Evolutionary conservation across 2,888 invertebrate genomes (phyloP).

Genomic region (Subacronicta megacephala): DNA sequence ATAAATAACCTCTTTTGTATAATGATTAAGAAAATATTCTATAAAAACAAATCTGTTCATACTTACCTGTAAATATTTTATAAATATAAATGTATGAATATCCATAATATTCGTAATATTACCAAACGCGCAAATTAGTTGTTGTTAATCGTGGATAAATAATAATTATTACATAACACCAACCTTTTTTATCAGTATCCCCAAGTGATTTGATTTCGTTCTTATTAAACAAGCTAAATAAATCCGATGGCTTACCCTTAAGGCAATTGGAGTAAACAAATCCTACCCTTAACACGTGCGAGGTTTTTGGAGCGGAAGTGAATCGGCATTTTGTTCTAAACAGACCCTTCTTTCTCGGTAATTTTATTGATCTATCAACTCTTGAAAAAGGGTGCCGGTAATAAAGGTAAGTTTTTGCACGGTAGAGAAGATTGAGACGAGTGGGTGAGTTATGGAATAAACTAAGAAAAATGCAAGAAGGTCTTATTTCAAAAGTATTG

Average conservation of each 20-base stretch:
- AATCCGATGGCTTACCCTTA: slow-evolving; percentile 21
- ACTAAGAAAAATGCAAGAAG: not conserved
- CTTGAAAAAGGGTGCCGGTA: slow-evolving; percentile 8
- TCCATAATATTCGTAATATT: too few species aligned
- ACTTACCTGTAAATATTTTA: too few species aligned
- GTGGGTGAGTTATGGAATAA: not conserved
- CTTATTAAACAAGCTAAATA: slow-evolving; percentile 27
- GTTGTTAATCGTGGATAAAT: too few species aligned
- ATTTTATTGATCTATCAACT: slow-evolving; percentile 30
- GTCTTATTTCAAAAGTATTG: not conserved
- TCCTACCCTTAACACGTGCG: slow-evolving; percentile 35
- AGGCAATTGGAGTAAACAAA: slow-evolving; percentile 40
- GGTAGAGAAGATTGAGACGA: not conserved
- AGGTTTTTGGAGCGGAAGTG: slow-evolving; percentile 50
- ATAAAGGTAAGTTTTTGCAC: not conserved
- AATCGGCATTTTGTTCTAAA: slow-evolving; percentile 36
- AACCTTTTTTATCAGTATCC: slow-evolving; percentile 3
- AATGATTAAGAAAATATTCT: too few species aligned
- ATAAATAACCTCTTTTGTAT: too few species aligned
- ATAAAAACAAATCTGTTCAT: too few species aligned
- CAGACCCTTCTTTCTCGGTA: slow-evolving; percentile 14
- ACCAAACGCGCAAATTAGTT: too few species aligned
- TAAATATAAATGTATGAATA: too few species aligned
- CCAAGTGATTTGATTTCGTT: slow-evolving; percentile 6
- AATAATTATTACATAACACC: too few species aligned